Evolutionary conservation across 2,888 invertebrate species (phyloP), one percentile per base, ranked within the genome.

Genomic region (Trisateles emortualis): DNA sequence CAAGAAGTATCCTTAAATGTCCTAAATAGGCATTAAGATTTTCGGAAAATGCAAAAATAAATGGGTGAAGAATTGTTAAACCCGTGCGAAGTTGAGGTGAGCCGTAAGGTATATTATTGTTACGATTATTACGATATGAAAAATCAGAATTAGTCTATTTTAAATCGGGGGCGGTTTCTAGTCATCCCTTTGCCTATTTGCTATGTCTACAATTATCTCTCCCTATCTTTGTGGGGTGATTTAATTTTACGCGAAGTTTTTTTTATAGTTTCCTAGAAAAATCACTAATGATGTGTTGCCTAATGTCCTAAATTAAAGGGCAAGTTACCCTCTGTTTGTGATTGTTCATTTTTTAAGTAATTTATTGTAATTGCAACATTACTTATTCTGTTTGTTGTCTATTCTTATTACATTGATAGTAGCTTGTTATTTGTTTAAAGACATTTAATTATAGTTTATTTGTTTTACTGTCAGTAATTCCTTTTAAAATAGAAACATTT

Each of bases 301-400:
- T 3, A 9, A n/a, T 43, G 14, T 51, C 36, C 29, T 22, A 24
- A 59, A 65, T 60, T 51, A 49, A 26, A 56, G 35, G 55, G 49
- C 24, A 5, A 14, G 22, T 50, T 26, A 36, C 49, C 43, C 60
- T 30, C 19, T 38, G 24, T 30, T 30, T 9, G 19, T 39, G 26
- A 11, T 35, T 8, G 17, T 10, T 6, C 11, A 14, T 45, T 44
- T 65, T 52, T 47, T 58, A 32, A 19, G 13, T 52, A 44, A 53
- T 51, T 68, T 50, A n/a, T 48, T 49, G 44, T 45, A 53, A 52
- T 57, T 51, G 60, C 19, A 49, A 41, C 33, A 48, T 59, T 53
- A 26, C 29, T 33, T 52, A 64, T 68, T 68, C 64, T 13, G 16
- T 56, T 51, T 41, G 41, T 33, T 30, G 39, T 54, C 11, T 39